These are phyloP conservation scores for Vireo altiloquus DNA, from an alignment of 2,113 vertebrate genomes.

Conservation along the genomic window DNA sequence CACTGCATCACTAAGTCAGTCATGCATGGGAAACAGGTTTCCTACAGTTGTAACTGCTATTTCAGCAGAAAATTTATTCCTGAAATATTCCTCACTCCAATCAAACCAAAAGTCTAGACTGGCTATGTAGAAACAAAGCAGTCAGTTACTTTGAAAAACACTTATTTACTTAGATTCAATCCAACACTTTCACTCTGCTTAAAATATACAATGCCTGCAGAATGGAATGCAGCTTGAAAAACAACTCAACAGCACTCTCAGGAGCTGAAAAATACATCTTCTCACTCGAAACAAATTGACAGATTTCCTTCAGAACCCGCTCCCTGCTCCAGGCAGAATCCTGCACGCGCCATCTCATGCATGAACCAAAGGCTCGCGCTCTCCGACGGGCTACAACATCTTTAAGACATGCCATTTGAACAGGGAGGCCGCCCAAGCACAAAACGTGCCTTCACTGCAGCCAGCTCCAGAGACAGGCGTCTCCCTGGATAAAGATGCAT, in stretches of 20 bases:
- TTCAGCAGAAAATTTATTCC: constrained; percentile 47
- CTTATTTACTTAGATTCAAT: constrained; percentile 24
- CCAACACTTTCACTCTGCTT: constrained; percentile 3
- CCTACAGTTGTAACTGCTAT: constrained; percentile 19
- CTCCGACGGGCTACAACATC: background rate
- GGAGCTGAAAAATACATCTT: constrained; percentile 51
- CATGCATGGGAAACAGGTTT: constrained; percentile 52
- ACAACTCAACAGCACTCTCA: constrained; percentile 58
- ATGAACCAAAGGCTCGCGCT: background rate
- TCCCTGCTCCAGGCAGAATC: constrained; percentile 44
- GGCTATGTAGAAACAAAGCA: constrained; percentile 6
- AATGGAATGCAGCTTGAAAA: constrained; percentile 31
- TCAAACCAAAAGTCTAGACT: background rate
- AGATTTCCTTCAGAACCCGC: constrained; percentile 57
- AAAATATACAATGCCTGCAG: constrained; percentile 55
- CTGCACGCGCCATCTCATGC: constrained; percentile 26
- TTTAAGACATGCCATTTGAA: background rate
- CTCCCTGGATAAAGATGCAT: background rate
- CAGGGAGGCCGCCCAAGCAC: background rate
- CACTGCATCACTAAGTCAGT: constrained; percentile 25
- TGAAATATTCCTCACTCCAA: background rate
- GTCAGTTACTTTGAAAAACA: constrained; percentile 29
- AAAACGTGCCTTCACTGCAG: background rate
- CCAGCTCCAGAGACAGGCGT: background rate
- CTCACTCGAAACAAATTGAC: constrained; percentile 40